Evolutionary conservation across 1,140 invertebrate genomes (phyloP).

Genomic region (Philopotamus ludificatus): DNA sequence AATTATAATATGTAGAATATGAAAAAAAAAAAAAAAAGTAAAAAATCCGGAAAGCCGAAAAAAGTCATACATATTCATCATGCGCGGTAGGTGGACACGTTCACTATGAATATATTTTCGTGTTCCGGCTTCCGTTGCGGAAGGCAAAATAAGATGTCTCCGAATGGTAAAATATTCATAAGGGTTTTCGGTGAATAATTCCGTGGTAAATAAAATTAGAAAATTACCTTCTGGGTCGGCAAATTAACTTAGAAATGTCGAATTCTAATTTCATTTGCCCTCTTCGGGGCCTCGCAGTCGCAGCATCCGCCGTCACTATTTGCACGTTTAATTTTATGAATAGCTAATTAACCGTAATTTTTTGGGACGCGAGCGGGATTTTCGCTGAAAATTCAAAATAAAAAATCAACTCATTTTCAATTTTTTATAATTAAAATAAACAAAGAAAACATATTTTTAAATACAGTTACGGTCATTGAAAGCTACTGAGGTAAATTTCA

Average conservation of each 20-base stretch:
- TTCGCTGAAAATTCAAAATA: too few species aligned
- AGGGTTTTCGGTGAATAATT: slow-evolving; percentile 10
- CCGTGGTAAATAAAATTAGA: slow-evolving; percentile 21
- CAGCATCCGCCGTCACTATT: too few species aligned
- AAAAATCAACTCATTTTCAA: too few species aligned
- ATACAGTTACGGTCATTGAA: too few species aligned
- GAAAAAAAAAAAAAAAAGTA: not conserved
- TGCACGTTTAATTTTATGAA: too few species aligned
- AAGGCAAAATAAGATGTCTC: slow-evolving; percentile 3
- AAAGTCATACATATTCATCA: slow-evolving; percentile 21
- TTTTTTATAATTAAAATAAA: too few species aligned
- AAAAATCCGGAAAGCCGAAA: too few species aligned
- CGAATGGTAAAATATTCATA: slow-evolving; percentile 19
- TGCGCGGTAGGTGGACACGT: not conserved
- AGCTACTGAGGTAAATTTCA: too few species aligned
- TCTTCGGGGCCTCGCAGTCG: too few species aligned
- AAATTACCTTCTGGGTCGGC: slow-evolving; percentile 17
- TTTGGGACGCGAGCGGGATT: too few species aligned
- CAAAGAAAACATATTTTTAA: too few species aligned
- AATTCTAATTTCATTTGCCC: not conserved
- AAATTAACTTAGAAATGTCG: slow-evolving; percentile 20
- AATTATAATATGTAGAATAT: slow-evolving; percentile 6
- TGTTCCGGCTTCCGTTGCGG: not conserved
- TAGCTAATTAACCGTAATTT: too few species aligned
- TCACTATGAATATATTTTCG: slow-evolving; percentile 16